Base-by-base conservation (phyloP, 2,797 vertebrate species). In the Syndactyla subalaris region DNA sequence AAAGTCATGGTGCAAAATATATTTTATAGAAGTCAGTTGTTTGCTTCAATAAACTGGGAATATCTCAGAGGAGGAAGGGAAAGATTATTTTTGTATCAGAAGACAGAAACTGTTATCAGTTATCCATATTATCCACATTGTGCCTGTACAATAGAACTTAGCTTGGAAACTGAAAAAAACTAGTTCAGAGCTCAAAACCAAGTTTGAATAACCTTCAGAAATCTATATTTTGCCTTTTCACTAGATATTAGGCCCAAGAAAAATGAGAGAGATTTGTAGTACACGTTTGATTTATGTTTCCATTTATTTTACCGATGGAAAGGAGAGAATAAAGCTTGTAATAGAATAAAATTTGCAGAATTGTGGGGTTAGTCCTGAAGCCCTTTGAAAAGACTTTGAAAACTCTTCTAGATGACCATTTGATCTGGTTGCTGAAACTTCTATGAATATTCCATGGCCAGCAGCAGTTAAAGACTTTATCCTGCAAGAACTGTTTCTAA, bases 281-380 rank as follows among this genome's bases (percentile, higher is more conserved):
- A 63, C 59, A 86, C 73, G 29, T 79, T 90, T 93, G 55, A 89
- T 93, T 93, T 96, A 88, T 89, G 58, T 78, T 94, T 94, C 55
- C 41, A 65, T 93, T 85, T 73, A 71, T 85, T 95, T 90, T 85
- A 70, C 26, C 55, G 41, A 23, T 39, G 9, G 51, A 93, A 85
- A 85, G 6, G 49, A 85, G 43, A 95, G 36, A 79, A 34, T 22
- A 22, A 73, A 77, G 7, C 22, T 89, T 92, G 57, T 85, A 82
- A 57, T 10, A 71, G 48, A 91, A 94, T 67, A 80, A 92, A 89
- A 54, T 45, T 59, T 89, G 41, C 12, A 57, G 29, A 85, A 79
- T 71, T 79, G 48, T 79, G 70, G 78, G 49, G 9, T 85, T 77
- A 67, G 54, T 70, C 38, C 41, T 87, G 45, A 82, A 85, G 30